Percentiles rank a stretch among this genome's conserved stretches.
Evolutionary conservation across 2,797 vertebrate species (phyloP).

Genomic region (Pyrocephalus nanus): DNA sequence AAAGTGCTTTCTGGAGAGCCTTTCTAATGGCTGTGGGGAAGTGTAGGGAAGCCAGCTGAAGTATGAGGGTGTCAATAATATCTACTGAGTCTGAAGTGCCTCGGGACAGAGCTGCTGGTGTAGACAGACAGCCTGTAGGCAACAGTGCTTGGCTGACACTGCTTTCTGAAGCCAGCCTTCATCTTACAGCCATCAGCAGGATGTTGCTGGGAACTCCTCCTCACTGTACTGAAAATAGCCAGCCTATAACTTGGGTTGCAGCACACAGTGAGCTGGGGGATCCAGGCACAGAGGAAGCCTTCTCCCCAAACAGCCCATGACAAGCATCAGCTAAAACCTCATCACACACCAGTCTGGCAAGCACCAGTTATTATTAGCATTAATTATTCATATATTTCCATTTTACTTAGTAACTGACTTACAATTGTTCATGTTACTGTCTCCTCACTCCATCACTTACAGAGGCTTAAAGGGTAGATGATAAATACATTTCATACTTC

Average conservation of each 20-base stretch:
- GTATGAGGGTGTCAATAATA: neutral
- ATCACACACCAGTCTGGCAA: neutral
- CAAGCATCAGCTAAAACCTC: neutral
- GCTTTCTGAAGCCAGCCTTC: neutral
- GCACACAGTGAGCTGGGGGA: neutral
- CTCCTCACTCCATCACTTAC: neutral
- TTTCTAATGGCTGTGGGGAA: neutral
- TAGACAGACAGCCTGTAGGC: neutral
- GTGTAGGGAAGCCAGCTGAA: neutral
- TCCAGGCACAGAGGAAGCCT: neutral
- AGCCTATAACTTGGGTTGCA: accelerated
- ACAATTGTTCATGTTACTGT: neutral
- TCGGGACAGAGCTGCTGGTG: neutral
- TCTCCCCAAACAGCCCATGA: neutral
- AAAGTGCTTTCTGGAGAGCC: neutral
- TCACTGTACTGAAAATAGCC: neutral
- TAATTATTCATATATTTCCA: neutral
- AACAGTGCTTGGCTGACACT: neutral
- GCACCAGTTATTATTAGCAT: neutral
- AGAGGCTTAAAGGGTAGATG: neutral
- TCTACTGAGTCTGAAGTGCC: neutral
- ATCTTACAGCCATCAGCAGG: neutral
- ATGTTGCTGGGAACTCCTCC: neutral
- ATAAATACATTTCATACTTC: slow-evolving; percentile 19
- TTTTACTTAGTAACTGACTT: neutral